Conservation (phyloP, 2,888 invertebrate species). For the Biston betularia region DNA sequence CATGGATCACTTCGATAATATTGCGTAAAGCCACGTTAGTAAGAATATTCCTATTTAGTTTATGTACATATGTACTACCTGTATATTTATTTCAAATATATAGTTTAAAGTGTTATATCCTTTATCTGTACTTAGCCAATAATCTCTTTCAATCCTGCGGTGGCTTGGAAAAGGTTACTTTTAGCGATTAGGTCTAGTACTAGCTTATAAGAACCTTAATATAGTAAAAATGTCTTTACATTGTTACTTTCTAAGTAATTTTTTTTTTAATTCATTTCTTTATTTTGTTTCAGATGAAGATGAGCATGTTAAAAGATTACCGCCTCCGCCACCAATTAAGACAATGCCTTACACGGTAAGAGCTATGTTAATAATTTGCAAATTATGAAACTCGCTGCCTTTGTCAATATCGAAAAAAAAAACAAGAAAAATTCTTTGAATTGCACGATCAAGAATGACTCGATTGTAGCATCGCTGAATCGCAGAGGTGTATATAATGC, state of each 20-base stretch:
- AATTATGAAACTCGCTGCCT: constrained; percentile 10
- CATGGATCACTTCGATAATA: too few relatives aligned
- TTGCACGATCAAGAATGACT: background rate
- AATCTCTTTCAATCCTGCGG: too few relatives aligned
- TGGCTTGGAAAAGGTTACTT: too few relatives aligned
- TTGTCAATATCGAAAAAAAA: constrained; percentile 10
- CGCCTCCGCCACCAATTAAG: constrained; percentile 89
- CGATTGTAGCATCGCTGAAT: background rate
- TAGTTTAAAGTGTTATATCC: too few relatives aligned
- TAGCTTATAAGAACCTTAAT: too few relatives aligned
- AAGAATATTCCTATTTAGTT: too few relatives aligned
- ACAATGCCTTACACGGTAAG: constrained; percentile 92
- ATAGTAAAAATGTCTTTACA: too few relatives aligned
- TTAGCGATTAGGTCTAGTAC: too few relatives aligned
- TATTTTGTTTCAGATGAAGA: constrained; percentile 85
- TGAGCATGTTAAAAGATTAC: constrained; percentile 88
- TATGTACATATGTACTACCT: too few relatives aligned
- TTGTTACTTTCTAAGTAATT: background rate
- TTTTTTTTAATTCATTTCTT: constrained; percentile 16
- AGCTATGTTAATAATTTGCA: constrained; percentile 8
- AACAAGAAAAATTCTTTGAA: constrained; percentile 5
- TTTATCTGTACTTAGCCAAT: too few relatives aligned
- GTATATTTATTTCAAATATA: too few relatives aligned
- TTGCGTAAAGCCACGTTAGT: too few relatives aligned
- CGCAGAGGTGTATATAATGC: background rate